Evolutionary conservation across 1,140 invertebrate species (phyloP).

Genomic region (Drosophila elegans): DNA sequence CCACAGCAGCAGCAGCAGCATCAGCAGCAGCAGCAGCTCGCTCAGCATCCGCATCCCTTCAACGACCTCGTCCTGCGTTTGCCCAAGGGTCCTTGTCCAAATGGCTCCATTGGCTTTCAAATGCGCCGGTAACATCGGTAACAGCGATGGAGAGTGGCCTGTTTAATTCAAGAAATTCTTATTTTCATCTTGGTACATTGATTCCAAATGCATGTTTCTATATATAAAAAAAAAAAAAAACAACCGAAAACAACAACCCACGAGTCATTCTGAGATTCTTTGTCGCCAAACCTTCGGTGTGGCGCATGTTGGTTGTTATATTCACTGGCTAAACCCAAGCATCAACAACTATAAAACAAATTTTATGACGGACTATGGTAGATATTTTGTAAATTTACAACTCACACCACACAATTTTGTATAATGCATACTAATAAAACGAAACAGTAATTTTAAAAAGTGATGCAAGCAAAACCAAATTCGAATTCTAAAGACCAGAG

Average conservation of each 20-base stretch:
- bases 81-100: conserved; percentile 86
- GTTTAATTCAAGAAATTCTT: conserved; percentile 34
- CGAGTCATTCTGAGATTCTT: conserved; percentile 32
- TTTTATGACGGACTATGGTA: conserved; percentile 75
- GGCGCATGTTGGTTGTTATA: conserved; percentile 15
- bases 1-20: conserved; percentile 59
- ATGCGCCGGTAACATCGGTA: conserved; percentile 86
- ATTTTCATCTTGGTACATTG: conserved; percentile 32
- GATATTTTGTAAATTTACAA: conserved; percentile 80
- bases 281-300: conserved; percentile 18
- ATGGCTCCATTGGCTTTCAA: conserved; percentile 87
- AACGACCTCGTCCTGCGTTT: conserved; percentile 86
- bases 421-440: conserved; percentile 60
- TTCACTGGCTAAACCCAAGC: conserved; percentile 31
- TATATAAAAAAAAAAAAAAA: conserved; percentile 22
- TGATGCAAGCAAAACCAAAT: not conserved
- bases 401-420: conserved; percentile 68
- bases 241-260: conserved; percentile 12
- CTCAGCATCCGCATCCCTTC: conserved; percentile 52
- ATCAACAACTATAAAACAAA: conserved; percentile 54
- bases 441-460: conserved; percentile 43
- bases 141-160: conserved; percentile 2
- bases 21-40: conserved; percentile 48
- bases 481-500: not conserved
- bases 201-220: conserved; percentile 45